Evolutionary conservation across 2,888 invertebrate species (phyloP).

Genomic region (Apotomis turbidana): DNA sequence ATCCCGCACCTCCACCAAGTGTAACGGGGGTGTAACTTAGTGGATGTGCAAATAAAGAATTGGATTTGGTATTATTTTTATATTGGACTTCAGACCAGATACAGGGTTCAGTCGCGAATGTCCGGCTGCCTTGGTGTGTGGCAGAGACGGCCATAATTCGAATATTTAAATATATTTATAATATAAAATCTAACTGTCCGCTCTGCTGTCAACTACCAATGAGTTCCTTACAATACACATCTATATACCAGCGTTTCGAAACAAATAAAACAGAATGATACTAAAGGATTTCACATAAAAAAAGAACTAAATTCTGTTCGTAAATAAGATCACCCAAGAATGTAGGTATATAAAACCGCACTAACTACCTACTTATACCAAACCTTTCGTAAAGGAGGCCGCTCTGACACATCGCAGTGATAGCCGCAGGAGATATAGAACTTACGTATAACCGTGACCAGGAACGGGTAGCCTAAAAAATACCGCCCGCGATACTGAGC

Average conservation of each 20-base stretch:
- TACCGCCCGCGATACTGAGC: constrained; percentile 63
- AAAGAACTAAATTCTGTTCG: neutral
- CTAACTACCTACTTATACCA: constrained; percentile 59
- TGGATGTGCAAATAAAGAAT: too few relatives aligned
- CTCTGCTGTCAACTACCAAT: too few relatives aligned
- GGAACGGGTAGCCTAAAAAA: constrained; percentile 60
- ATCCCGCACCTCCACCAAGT: too few relatives aligned
- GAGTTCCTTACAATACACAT: too few relatives aligned
- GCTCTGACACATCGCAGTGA: constrained; percentile 66
- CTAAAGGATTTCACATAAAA: neutral
- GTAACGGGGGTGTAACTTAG: too few relatives aligned
- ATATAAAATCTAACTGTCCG: too few relatives aligned
- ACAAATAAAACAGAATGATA: neutral
- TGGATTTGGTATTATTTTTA: too few relatives aligned
- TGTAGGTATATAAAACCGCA: constrained; percentile 42
- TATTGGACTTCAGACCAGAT: too few relatives aligned
- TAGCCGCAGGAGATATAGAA: constrained; percentile 58
- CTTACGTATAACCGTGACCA: constrained; percentile 47
- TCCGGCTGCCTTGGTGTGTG: too few relatives aligned
- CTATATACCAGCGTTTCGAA: neutral
- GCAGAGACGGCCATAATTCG: too few relatives aligned
- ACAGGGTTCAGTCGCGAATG: too few relatives aligned
- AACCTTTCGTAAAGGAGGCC: constrained; percentile 67
- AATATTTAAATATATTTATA: too few relatives aligned
- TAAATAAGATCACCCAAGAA: neutral